phyloP scores from a whole-genome alignment of 1,140 invertebrate species.

The Latrodectus geometricus region DNA sequence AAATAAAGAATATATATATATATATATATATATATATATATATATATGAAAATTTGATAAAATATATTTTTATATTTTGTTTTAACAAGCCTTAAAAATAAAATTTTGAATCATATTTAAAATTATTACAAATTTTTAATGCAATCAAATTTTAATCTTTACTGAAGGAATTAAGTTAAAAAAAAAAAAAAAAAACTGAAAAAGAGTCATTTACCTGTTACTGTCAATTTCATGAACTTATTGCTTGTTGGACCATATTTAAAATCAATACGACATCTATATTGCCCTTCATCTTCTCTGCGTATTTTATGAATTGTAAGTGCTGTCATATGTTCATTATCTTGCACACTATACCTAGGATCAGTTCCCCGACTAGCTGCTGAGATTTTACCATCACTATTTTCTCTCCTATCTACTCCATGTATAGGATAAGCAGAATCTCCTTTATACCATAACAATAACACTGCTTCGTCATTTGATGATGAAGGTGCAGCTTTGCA shows the following conservation, averaged over 20 bases:
- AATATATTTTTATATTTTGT: too few species aligned
- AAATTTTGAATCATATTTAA: too few species aligned
- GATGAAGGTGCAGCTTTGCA: constrained; percentile 28
- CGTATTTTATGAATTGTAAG: constrained; percentile 42
- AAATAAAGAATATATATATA: too few species aligned
- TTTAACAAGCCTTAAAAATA: too few species aligned
- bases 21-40: too few species aligned
- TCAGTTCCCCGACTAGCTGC: constrained; percentile 36
- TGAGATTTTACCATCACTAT: not conserved
- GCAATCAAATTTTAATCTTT: too few species aligned
- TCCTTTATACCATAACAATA: constrained; percentile 51
- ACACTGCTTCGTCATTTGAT: constrained; percentile 13
- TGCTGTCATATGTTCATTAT: constrained; percentile 20
- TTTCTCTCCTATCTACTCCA: constrained; percentile 33
- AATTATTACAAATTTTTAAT: too few species aligned
- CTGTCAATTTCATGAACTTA: constrained; percentile 44
- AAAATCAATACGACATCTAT: constrained; percentile 50
- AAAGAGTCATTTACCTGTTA: constrained; percentile 11
- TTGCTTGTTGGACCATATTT: constrained; percentile 23
- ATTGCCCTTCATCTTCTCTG: constrained; percentile 51
- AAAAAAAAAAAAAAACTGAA: not conserved
- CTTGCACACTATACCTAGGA: constrained; percentile 36
- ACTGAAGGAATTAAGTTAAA: not conserved
- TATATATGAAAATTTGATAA: too few species aligned
- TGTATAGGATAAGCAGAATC: constrained; percentile 51